Conservation (phyloP, 2,888 invertebrate genomes). For the Abrostola triplasia region DNA sequence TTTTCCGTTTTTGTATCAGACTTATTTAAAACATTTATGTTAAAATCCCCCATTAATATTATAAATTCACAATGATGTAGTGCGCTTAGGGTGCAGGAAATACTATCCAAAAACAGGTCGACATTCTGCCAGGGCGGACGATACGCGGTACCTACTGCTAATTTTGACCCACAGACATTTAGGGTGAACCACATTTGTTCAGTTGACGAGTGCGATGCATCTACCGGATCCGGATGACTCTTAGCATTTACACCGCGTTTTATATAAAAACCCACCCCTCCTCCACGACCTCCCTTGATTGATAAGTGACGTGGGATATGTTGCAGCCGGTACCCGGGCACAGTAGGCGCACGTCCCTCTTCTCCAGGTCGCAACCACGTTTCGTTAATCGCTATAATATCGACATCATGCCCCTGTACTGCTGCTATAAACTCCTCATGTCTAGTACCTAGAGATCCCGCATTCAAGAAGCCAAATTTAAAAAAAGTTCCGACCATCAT, state of each 20-base stretch:
- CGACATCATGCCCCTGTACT: constrained; percentile 9
- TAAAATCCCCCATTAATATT: constrained; percentile 38
- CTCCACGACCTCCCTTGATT: neutral
- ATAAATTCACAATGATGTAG: constrained; percentile 16
- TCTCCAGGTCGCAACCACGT: constrained; percentile 37
- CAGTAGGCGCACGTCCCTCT: constrained; percentile 24
- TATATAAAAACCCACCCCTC: neutral
- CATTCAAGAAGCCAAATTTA: constrained; percentile 23
- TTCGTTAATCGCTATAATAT: constrained; percentile 47
- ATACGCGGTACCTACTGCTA: constrained; percentile 32
- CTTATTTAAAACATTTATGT: neutral
- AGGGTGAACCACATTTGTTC: constrained; percentile 1
- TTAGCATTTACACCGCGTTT: neutral
- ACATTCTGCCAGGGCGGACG: constrained; percentile 25
- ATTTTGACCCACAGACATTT: neutral
- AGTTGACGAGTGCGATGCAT: neutral
- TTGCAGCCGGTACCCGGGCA: constrained; percentile 20
- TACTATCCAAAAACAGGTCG: constrained; percentile 27
- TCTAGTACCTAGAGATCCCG: constrained; percentile 37
- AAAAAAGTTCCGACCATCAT: constrained; percentile 17
- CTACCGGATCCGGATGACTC: neutral
- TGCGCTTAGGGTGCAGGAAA: constrained; percentile 14
- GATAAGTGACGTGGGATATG: neutral
- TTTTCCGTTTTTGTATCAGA: neutral
- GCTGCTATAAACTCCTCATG: constrained; percentile 34